A percentile compares a stretch with the other conserved stretches of the same genome.
Evolutionary conservation across 1,140 invertebrate species (phyloP).

Genomic region (Nymphalis io): DNA sequence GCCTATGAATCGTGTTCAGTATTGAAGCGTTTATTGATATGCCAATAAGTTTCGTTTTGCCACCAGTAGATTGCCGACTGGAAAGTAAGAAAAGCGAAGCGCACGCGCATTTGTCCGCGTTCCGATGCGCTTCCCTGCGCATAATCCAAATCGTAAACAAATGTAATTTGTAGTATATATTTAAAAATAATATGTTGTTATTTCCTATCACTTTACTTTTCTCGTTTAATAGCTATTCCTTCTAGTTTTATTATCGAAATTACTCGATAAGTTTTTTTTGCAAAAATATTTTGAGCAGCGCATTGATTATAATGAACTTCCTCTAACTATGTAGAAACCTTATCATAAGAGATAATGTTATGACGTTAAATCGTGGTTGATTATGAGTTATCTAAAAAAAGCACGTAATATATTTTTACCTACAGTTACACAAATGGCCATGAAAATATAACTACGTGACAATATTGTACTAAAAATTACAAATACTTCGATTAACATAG

Average conservation of each 20-base stretch:
- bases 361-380: constrained; percentile 61
- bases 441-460: constrained; percentile 42
- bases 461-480: background rate
- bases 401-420: constrained; percentile 59
- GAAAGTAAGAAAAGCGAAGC: constrained; percentile 76
- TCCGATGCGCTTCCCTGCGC: constrained; percentile 51
- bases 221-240: too few relatives aligned
- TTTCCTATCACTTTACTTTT: background rate
- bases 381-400: constrained; percentile 60
- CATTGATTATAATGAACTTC: constrained; percentile 14
- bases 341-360: constrained; percentile 64
- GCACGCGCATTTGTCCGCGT: constrained; percentile 63
- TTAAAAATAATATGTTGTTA: background rate
- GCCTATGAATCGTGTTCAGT: constrained; percentile 6
- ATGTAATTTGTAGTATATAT: constrained; percentile 13
- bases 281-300: too few relatives aligned
- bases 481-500: background rate
- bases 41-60: constrained; percentile 45
- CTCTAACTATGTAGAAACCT: constrained; percentile 53
- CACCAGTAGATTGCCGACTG: constrained; percentile 44
- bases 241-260: too few relatives aligned
- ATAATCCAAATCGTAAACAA: constrained; percentile 30
- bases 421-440: constrained; percentile 50
- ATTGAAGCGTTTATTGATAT: constrained; percentile 30
- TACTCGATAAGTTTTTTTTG: background rate